phyloP scores from a whole-genome alignment of 2,888 invertebrate species.

The Ashinkailepas kermadecensis region DNA sequence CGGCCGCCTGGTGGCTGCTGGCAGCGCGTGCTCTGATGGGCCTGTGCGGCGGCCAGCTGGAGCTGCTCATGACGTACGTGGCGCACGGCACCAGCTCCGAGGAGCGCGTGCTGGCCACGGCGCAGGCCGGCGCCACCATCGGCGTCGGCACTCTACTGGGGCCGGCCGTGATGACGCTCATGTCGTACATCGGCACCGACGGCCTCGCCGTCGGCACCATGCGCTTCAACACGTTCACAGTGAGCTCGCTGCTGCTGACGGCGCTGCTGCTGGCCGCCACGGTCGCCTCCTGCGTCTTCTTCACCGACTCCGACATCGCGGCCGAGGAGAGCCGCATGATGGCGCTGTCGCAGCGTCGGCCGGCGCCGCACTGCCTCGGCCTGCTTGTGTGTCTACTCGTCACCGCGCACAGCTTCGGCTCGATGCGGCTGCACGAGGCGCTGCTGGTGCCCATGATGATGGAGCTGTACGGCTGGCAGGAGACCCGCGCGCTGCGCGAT shows the following conservation, averaged over 20 bases:
- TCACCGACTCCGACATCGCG: conserved; percentile 8
- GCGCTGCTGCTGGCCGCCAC: not conserved
- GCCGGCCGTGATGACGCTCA: not conserved
- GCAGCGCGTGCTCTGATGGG: not conserved
- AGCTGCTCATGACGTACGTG: conserved; percentile 12
- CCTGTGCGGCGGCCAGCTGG: conserved; percentile 9
- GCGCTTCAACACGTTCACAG: conserved; percentile 20
- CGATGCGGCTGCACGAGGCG: conserved; percentile 8
- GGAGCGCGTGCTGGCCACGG: conserved; percentile 1
- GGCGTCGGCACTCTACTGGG: conserved; percentile 4
- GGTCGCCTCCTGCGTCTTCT: not conserved
- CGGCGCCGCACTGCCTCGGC: not conserved
- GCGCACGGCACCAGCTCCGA: not conserved
- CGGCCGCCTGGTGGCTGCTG: conserved; percentile 13
- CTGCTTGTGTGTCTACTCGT: not conserved
- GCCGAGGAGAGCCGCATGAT: not conserved
- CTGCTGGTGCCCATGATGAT: conserved; percentile 17
- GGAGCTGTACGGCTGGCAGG: conserved; percentile 17
- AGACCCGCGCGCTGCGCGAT: conserved; percentile 7
- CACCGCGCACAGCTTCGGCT: conserved; percentile 15
- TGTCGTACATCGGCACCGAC: conserved; percentile 13
- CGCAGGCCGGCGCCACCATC: not conserved
- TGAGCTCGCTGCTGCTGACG: not conserved
- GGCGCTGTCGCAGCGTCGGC: not conserved
- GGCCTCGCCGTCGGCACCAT: not conserved